Percentiles rank a stretch among this genome's conserved stretches.
Conservation (phyloP, 2,113 vertebrate species). For the Oxygymnocypris stewartii region DNA sequence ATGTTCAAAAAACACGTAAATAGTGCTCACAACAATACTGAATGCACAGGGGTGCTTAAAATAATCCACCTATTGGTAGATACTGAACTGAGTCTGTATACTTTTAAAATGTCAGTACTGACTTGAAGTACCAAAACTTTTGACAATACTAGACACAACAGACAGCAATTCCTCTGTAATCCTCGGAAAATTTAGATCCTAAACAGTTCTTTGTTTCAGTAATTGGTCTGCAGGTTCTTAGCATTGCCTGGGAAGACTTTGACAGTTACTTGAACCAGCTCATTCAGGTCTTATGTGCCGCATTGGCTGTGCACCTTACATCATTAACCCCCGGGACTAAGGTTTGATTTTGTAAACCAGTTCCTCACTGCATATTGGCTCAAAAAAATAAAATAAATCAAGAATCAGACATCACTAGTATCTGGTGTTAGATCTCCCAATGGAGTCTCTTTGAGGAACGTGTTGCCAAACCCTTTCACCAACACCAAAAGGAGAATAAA, state of each 20-base stretch:
- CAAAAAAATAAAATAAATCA: background rate
- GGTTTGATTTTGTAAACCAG: background rate
- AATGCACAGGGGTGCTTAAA: background rate
- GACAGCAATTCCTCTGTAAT: too few species aligned
- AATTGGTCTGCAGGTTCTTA: too few species aligned
- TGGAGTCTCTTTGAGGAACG: background rate
- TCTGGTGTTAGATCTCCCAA: background rate
- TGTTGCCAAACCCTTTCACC: background rate
- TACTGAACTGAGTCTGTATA: background rate
- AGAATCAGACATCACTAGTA: background rate
- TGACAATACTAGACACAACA: background rate
- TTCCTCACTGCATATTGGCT: background rate
- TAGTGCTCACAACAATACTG: background rate
- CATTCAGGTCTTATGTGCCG: background rate
- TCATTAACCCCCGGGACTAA: background rate
- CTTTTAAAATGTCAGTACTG: background rate
- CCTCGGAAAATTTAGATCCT: background rate
- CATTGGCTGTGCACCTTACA: background rate
- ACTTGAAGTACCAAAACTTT: background rate
- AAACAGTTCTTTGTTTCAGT: background rate
- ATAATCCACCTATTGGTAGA: background rate
- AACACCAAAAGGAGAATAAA: background rate
- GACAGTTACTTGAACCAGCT: background rate
- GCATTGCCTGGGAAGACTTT: too few species aligned
- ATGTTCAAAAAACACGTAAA: background rate